Conservation (phyloP, 2,113 vertebrate species). For the Cyphomyrus plagiostoma region DNA sequence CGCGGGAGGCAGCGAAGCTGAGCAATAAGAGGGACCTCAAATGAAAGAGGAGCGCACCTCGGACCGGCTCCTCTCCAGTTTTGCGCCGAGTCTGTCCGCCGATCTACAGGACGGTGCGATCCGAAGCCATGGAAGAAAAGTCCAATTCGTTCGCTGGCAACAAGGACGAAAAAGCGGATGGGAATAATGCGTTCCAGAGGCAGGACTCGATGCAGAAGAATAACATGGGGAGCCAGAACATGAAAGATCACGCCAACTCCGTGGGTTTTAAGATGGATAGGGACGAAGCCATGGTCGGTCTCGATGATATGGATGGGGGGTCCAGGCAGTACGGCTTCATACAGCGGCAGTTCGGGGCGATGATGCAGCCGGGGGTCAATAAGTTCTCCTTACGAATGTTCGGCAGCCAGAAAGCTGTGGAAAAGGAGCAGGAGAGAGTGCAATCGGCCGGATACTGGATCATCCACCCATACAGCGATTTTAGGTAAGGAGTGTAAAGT, state of each 20-base stretch:
- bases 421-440: conserved; percentile 89
- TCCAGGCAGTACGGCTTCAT: conserved; percentile 76
- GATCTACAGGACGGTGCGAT: conserved; percentile 45
- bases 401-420: conserved; percentile 89
- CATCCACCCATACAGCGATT: conserved; percentile 96
- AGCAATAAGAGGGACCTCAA: conserved; percentile 62
- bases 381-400: conserved; percentile 97
- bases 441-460: conserved; percentile 94
- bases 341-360: conserved; percentile 76
- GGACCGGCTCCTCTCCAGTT: conserved; percentile 50
- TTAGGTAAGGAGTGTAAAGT: conserved; percentile 79
- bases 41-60: conserved; percentile 49
- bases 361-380: conserved; percentile 91
- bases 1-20: conserved; percentile 52
- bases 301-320: conserved; percentile 76
- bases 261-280: conserved; percentile 87
- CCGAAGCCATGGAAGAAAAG: conserved; percentile 78
- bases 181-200: conserved; percentile 68
- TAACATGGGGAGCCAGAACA: conserved; percentile 63
- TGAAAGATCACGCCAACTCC: conserved; percentile 88
- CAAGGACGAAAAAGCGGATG: conserved; percentile 77
- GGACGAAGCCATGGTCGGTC: conserved; percentile 73
- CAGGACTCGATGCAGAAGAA: conserved; percentile 68
- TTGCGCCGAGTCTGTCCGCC: conserved; percentile 49
- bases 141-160: conserved; percentile 76